Base-by-base conservation (phyloP, 2,888 invertebrate species). In the Cheilosia variabilis region DNA sequence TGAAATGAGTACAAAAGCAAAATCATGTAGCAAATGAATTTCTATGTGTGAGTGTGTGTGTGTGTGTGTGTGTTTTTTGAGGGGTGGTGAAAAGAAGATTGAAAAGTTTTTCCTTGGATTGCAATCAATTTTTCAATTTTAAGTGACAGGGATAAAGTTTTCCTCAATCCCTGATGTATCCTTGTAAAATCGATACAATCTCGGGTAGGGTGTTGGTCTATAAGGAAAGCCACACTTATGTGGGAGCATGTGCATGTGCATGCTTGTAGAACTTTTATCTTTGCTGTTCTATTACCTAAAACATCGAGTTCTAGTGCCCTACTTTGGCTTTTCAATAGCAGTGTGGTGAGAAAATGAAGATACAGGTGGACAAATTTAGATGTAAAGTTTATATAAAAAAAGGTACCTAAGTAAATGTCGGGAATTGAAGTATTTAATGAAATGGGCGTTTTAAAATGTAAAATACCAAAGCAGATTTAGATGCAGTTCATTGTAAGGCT, bases 1-100 rank as follows among this genome's bases (percentile, higher is more conserved):
- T 86, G 81, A 81, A 86, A 86, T 62, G 69, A 81, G 60, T 37
- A 63, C 52, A 86, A 81, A 81, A 77, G 43, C 63, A 76, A 77
- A 81, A 57, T 66, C 66, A 76, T 86, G 76, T 84, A 80, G 58
- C 15, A 31, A 62, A 68, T 15, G 13, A 57, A 41, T 43, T 19
- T 68, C 7, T 50, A 10, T 9, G n/a, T 0, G 6, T 55, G 34
- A 0, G 50, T 63, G 6, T 22, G 1, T 43, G 10, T 53, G 2
- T 58, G 17, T 53, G 5, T 34, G 24, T 17, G 15, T 17, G 22
- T 13, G 10, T 17, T 34, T 13, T 17, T 15, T 47, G 10, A 34
- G 17, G 1, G 24, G 27, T 37, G 7, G 45, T 31, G 31, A 9
- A 0, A 31, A 15, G 5, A 22, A 53, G 58, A 60, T 55, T 53